A percentile compares a stretch with the other conserved stretches of the same genome.
phyloP scores from a whole-genome alignment of 1,140 invertebrate genomes.

The Euglossa dilemma region DNA sequence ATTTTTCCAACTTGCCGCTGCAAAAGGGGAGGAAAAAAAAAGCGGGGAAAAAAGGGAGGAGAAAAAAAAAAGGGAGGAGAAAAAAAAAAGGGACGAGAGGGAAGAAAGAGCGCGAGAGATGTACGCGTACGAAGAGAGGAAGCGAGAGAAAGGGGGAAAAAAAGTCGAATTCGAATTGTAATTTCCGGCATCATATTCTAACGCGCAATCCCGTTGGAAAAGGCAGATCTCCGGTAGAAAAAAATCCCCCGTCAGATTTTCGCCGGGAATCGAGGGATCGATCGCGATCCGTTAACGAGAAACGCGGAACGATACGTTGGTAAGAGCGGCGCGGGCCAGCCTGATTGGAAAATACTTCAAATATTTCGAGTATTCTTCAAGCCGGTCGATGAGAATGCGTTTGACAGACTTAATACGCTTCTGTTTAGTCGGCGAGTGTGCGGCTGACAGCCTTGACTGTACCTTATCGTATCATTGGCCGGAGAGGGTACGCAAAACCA shows the following conservation, averaged over 20 bases:
- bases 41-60: neutral
- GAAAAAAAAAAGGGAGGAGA: neutral
- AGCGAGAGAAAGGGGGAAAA: neutral
- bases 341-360: slow-evolving; percentile 31
- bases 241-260: slow-evolving; percentile 9
- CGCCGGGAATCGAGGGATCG: neutral
- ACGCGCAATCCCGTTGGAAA: neutral
- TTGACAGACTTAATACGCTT: slow-evolving; percentile 58
- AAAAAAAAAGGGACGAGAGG: neutral
- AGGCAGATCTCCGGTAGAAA: neutral
- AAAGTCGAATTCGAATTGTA: slow-evolving; percentile 11
- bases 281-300: slow-evolving; percentile 16
- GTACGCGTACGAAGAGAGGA: too few relatives aligned
- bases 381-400: slow-evolving; percentile 47
- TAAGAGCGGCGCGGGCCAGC: slow-evolving; percentile 26
- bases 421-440: slow-evolving; percentile 56
- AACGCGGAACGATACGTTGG: slow-evolving; percentile 17
- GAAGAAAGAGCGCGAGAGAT: too few relatives aligned
- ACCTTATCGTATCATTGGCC: slow-evolving; percentile 54
- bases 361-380: slow-evolving; percentile 56
- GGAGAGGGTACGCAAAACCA: slow-evolving; percentile 44
- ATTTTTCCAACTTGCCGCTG: neutral
- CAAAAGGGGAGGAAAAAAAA: too few relatives aligned
- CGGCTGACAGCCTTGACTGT: slow-evolving; percentile 49
- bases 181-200: neutral